Conservation (phyloP, 2,113 vertebrate genomes). For the Cheirogaleus medius region DNA sequence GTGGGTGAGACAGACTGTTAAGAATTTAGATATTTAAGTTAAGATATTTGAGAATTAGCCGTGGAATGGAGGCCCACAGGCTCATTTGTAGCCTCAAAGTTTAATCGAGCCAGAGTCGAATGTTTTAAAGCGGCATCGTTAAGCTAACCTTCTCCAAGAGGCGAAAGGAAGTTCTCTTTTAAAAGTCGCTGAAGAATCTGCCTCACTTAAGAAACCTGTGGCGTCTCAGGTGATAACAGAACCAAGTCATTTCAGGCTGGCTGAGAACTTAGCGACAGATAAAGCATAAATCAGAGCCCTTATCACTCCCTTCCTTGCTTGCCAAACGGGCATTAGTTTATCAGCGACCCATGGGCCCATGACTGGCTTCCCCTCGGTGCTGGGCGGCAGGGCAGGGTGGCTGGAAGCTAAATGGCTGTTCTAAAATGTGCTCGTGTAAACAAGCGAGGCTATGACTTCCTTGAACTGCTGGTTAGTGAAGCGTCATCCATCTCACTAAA, state of each 20-base stretch:
- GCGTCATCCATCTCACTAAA: slow-evolving; percentile 88
- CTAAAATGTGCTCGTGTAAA: slow-evolving; percentile 88
- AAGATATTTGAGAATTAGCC: not conserved
- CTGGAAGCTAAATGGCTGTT: slow-evolving; percentile 86
- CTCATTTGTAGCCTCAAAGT: slow-evolving; percentile 17
- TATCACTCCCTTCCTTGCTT: slow-evolving; percentile 87
- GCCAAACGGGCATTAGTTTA: slow-evolving; percentile 87
- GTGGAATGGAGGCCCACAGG: not conserved
- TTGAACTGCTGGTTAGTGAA: slow-evolving; percentile 84
- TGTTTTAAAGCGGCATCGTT: not conserved
- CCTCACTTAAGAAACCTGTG: slow-evolving; percentile 84
- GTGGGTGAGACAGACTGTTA: not conserved
- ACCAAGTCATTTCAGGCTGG: slow-evolving; percentile 80
- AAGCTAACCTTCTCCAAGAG: slow-evolving; percentile 64
- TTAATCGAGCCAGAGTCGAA: not conserved
- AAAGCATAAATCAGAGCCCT: slow-evolving; percentile 89
- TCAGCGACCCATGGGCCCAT: slow-evolving; percentile 81
- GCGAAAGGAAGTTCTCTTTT: slow-evolving; percentile 69
- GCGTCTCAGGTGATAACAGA: slow-evolving; percentile 86
- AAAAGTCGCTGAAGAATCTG: slow-evolving; percentile 76
- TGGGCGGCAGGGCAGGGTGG: slow-evolving; percentile 70
- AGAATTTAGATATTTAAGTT: not conserved
- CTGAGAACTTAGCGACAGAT: slow-evolving; percentile 89
- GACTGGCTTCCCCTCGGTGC: slow-evolving; percentile 77
- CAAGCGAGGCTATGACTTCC: slow-evolving; percentile 83